Evolutionary conservation across 1,140 invertebrate species (phyloP).

Genomic region (Drosophila lini): DNA sequence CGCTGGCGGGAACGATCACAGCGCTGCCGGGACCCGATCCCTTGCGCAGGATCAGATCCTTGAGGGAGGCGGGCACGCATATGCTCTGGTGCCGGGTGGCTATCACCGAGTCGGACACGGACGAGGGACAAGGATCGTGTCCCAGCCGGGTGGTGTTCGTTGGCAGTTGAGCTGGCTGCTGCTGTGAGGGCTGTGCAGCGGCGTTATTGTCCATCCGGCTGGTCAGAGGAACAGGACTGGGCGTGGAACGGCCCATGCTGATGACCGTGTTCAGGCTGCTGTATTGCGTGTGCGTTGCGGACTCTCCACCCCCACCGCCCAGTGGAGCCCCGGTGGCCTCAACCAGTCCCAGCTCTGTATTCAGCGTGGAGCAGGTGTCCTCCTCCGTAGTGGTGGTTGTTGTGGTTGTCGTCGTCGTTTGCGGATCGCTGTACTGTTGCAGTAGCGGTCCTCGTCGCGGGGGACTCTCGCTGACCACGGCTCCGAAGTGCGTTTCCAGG

Average conservation of each 20-base stretch:
- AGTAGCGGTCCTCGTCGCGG: slow-evolving; percentile 67
- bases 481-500: slow-evolving; percentile 75
- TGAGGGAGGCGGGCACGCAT: slow-evolving; percentile 75
- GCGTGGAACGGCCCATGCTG: slow-evolving; percentile 70
- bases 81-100: slow-evolving; percentile 70
- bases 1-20: slow-evolving; percentile 3
- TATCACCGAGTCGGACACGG: slow-evolving; percentile 77
- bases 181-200: background rate
- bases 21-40: slow-evolving; percentile 14
- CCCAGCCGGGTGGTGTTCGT: slow-evolving; percentile 60
- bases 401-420: slow-evolving; percentile 77
- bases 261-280: slow-evolving; percentile 81
- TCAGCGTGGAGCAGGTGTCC: slow-evolving; percentile 78
- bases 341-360: slow-evolving; percentile 70
- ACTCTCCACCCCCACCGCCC: slow-evolving; percentile 53
- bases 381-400: slow-evolving; percentile 78
- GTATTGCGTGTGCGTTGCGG: slow-evolving; percentile 72
- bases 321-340: slow-evolving; percentile 34
- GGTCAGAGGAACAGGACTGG: slow-evolving; percentile 57
- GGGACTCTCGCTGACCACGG: slow-evolving; percentile 66
- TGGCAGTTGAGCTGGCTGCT: slow-evolving; percentile 79
- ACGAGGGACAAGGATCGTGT: slow-evolving; percentile 77
- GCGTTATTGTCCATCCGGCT: slow-evolving; percentile 68
- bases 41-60: slow-evolving; percentile 76
- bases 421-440: slow-evolving; percentile 82